Evolutionary conservation across 2,888 invertebrate genomes (phyloP).

Genomic region (Ophion obscuratus): DNA sequence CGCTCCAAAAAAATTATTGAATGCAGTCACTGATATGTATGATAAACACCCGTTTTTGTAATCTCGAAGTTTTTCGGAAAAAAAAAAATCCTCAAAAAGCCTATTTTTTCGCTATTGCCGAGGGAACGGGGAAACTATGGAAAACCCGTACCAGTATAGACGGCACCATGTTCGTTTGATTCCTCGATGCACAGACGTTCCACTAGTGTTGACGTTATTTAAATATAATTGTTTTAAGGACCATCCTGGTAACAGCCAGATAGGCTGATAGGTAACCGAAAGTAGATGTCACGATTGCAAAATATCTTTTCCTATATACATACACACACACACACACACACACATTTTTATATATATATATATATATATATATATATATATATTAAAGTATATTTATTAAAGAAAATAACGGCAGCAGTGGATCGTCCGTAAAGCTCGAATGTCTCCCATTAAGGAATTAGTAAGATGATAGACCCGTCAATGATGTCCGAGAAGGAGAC

Average conservation of each 20-base stretch:
- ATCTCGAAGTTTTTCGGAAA: too few relatives aligned
- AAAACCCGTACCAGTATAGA: too few relatives aligned
- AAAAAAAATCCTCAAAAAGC: too few relatives aligned
- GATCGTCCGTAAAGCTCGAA: conserved; percentile 75
- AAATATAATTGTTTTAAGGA: neutral
- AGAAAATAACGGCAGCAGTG: conserved; percentile 45
- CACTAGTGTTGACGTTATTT: neutral
- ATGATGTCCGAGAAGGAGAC: conserved; percentile 76
- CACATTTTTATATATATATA: neutral
- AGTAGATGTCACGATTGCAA: neutral
- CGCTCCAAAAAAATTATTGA: too few relatives aligned
- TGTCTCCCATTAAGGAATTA: conserved; percentile 82
- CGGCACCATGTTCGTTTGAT: too few relatives aligned
- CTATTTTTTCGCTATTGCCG: too few relatives aligned
- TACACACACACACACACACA: neutral
- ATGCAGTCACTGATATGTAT: too few relatives aligned
- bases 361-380: neutral
- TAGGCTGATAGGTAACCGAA: neutral
- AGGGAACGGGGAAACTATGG: too few relatives aligned
- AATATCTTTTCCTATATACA: conserved; percentile 1
- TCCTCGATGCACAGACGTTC: too few relatives aligned
- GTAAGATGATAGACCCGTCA: conserved; percentile 82
- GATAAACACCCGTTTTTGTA: too few relatives aligned
- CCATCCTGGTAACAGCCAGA: neutral
- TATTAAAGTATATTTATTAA: conserved; percentile 5